Percentiles rank a stretch among this genome's conserved stretches.
Conservation (phyloP, 2,797 vertebrate species). For the Amblyraja radiata region DNA sequence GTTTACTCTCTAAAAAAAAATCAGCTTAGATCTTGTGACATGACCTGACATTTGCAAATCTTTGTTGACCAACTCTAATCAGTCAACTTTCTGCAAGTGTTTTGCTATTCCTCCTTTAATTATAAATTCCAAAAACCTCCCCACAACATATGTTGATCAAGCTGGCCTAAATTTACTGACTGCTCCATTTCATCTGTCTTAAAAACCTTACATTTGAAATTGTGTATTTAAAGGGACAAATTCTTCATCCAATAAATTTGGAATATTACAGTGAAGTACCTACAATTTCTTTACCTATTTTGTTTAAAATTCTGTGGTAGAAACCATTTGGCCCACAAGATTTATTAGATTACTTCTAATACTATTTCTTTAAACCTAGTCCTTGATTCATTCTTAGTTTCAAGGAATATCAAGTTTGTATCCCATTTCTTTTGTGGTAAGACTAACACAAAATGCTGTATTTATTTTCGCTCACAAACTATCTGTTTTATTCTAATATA, state of each 20-base stretch:
- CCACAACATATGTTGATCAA: neutral
- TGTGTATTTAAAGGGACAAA: neutral
- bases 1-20: neutral
- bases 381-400: neutral
- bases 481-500: neutral
- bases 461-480: neutral
- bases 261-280: neutral
- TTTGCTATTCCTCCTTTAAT: neutral
- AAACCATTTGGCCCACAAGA: neutral
- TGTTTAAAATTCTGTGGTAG: neutral
- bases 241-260: no score
- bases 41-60: neutral
- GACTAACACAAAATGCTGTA: neutral
- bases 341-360: neutral
- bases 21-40: neutral
- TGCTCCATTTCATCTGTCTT: neutral
- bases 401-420: neutral
- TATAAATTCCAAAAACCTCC: neutral
- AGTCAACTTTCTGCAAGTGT: neutral
- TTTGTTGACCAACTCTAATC: neutral
- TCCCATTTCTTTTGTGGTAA: neutral
- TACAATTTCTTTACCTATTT: neutral
- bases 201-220: slow-evolving; percentile 4
- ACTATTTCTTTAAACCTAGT: neutral
- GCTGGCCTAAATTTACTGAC: neutral